A percentile compares a stretch with the other conserved stretches of the same genome.
Conservation (phyloP, 2,113 vertebrate genomes). For the Poeciliopsis turrubarensis region DNA sequence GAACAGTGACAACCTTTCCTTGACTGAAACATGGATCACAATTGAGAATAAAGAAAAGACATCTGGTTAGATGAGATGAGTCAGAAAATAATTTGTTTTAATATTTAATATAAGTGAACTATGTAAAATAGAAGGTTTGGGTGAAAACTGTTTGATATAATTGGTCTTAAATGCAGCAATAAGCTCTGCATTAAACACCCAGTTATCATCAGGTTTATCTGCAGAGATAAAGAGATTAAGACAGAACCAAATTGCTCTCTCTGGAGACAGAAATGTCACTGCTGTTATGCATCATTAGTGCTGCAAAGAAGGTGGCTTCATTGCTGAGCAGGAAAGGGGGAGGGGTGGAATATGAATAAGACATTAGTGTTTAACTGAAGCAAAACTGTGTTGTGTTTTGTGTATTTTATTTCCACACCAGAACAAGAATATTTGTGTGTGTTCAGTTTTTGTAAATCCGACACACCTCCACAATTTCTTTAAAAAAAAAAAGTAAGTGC, state of each 20-base stretch:
- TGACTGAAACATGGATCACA: not conserved
- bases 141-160: slow-evolving; percentile 13
- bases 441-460: not conserved
- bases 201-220: slow-evolving; percentile 21
- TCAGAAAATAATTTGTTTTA: slow-evolving; percentile 8
- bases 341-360: slow-evolving; percentile 4
- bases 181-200: slow-evolving; percentile 7
- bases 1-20: not conserved
- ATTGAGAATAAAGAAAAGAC: slow-evolving; percentile 2
- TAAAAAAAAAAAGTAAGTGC: not conserved
- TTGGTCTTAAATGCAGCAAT: slow-evolving; percentile 13
- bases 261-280: slow-evolving; percentile 39
- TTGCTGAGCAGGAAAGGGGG: slow-evolving; percentile 10
- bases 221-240: slow-evolving; percentile 43
- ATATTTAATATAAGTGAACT: not conserved
- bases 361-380: slow-evolving; percentile 22
- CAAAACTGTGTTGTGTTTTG: not conserved
- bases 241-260: slow-evolving; percentile 13
- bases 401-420: not conserved
- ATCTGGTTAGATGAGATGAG: not conserved
- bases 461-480: not conserved
- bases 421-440: not conserved
- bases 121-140: not conserved
- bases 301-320: slow-evolving; percentile 22
- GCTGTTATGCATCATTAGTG: slow-evolving; percentile 42